Conservation (phyloP, 2,113 vertebrate species). For the Oxyura jamaicensis region DNA sequence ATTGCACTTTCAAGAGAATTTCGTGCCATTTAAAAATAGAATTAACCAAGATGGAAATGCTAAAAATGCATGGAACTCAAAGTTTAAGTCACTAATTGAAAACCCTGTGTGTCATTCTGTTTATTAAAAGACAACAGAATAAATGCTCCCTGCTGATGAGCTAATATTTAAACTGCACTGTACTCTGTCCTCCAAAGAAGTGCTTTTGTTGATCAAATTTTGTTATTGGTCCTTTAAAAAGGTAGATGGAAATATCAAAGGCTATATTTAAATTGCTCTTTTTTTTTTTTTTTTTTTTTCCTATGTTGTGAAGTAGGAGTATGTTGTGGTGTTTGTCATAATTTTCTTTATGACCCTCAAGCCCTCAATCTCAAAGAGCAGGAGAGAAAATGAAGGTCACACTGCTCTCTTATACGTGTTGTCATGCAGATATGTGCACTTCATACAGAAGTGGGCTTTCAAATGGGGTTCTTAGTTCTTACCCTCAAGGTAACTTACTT, state of each 20-base stretch:
- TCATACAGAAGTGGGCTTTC: neutral
- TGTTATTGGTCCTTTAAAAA: neutral
- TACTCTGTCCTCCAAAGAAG: neutral
- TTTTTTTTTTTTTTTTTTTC: neutral
- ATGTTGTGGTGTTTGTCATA: neutral
- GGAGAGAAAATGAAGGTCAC: neutral
- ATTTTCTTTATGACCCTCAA: neutral
- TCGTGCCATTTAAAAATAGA: conserved; percentile 43
- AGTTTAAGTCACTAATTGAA: conserved; percentile 5
- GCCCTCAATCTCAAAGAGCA: neutral
- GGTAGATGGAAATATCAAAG: neutral
- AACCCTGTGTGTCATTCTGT: conserved; percentile 3
- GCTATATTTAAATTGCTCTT: neutral
- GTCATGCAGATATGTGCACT: neutral
- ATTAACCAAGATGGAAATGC: conserved; percentile 42
- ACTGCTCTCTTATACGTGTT: neutral
- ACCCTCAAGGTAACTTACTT: neutral
- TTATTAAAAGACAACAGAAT: conserved; percentile 64
- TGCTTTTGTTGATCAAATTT: neutral
- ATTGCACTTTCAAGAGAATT: conserved; percentile 8
- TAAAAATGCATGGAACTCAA: conserved; percentile 64
- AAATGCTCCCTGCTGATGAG: conserved; percentile 11
- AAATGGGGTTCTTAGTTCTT: neutral
- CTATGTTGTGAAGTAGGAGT: neutral
- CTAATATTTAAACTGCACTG: conserved; percentile 44